Base-by-base conservation (phyloP, 2,888 invertebrate species). In the Drosophila subquinaria region DNA sequence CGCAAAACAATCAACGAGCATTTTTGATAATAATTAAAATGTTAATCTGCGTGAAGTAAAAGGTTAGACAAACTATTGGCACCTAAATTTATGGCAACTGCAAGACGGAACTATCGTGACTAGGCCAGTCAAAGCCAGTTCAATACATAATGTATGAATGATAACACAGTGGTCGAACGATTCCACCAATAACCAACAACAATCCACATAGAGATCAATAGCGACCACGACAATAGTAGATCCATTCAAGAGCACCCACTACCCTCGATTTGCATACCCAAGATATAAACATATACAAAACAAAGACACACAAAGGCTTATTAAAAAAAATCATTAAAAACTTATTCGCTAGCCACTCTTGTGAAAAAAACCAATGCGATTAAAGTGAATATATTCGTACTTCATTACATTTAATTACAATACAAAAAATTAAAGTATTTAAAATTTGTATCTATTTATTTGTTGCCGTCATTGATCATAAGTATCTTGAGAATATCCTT, bases 21-120 rank as follows among this genome's bases (percentile, higher is more conserved):
- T 82, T 81, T 82, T 88, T 69, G 77, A 81, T 83, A 75, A 83
- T 90, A 89, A 87, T 90, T 87, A 90, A 87, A 87, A 90, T 87
- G 87, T 87, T 87, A 87, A 87, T 87, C 75, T 81, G 78, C 76
- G 81, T 86, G 84, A 89, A 87, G 81, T 84, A 89, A 87, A 90
- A 90, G 90, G 89, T 89, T 87, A 83, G 90, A 90, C 90, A 90
- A 90, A 87, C 88, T 90, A 86, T 90, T 87, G 89, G 79, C 77
- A 81, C 53, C 61, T 42, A 75, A 87, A 89, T 90, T 87, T 90
- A 90, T 83, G 84, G 82, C 84, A 75, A 77, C 83, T 76, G 63
- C 83, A 88, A 89, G 88, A 89, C 88, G 85, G 85, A 85, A 85
- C 88, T 78, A 56, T 65, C 65, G 43, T 61, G 69, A 52, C 73